These are phyloP conservation scores for Eupithecia pulchellata DNA, from an alignment of 2,888 invertebrate species.

Conservation along the genomic window DNA sequence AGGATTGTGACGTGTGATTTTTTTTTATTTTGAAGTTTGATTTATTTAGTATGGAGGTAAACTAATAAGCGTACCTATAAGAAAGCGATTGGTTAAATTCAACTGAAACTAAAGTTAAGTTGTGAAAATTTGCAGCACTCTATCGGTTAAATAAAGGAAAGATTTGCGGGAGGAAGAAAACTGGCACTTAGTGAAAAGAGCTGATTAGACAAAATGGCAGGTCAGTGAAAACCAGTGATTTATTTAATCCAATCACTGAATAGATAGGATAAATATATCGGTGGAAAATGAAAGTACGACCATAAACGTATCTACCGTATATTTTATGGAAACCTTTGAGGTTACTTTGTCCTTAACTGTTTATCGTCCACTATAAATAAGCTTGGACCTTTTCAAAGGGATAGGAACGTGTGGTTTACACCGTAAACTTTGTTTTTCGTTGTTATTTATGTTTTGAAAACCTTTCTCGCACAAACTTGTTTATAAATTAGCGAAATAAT, in stretches of 20 bases:
- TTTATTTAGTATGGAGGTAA: no score
- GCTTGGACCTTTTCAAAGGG: slow-evolving; percentile 50
- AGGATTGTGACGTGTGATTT: no score
- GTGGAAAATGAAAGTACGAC: not conserved
- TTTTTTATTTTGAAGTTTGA: no score
- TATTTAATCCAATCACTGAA: not conserved
- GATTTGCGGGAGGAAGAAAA: not conserved
- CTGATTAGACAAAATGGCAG: not conserved
- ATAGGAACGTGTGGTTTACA: slow-evolving; percentile 45
- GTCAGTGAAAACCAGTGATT: not conserved
- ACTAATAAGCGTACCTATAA: no score
- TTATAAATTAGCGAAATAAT: slow-evolving; percentile 64
- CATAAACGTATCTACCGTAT: not conserved
- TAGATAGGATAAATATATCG: not conserved
- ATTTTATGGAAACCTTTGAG: slow-evolving; percentile 28
- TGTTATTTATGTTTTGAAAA: slow-evolving; percentile 62
- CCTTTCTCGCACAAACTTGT: slow-evolving; percentile 61
- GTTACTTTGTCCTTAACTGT: slow-evolving; percentile 44
- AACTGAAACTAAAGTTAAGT: not conserved
- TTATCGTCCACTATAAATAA: slow-evolving; percentile 48
- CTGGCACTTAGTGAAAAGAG: not conserved
- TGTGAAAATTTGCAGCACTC: not conserved
- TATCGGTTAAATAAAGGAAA: not conserved
- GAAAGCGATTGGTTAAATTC: not conserved
- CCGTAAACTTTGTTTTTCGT: slow-evolving; percentile 54